phyloP scores from a whole-genome alignment of 2,888 invertebrate genomes.

The Morpho deidamia region DNA sequence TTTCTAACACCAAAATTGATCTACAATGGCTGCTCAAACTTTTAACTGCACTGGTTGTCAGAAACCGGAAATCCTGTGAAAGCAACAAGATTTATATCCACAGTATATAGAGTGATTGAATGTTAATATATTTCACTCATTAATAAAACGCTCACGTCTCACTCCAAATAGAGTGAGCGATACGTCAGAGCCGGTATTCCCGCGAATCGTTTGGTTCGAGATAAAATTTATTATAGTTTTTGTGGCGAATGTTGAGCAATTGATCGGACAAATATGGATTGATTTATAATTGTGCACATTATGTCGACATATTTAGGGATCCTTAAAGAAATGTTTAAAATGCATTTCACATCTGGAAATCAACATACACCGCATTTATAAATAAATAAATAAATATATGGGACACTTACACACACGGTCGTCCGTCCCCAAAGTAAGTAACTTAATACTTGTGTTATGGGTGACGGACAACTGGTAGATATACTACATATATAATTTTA shows the following conservation, averaged over 20 bases:
- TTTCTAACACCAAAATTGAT: too few relatives aligned
- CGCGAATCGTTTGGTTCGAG: conserved; percentile 1
- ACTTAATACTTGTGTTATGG: too few relatives aligned
- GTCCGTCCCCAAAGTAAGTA: too few relatives aligned
- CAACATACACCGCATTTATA: too few relatives aligned
- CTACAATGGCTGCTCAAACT: too few relatives aligned
- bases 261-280: conserved; percentile 10
- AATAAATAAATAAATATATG: too few relatives aligned
- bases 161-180: conserved; percentile 6
- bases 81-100: background rate
- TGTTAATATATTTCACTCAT: conserved; percentile 12
- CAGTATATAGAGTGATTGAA: conserved; percentile 4
- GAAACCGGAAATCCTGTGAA: conserved; percentile 1
- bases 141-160: conserved; percentile 14
- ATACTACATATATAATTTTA: too few relatives aligned
- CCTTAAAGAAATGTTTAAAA: background rate
- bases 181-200: background rate
- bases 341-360: too few relatives aligned
- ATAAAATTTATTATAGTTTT: conserved; percentile 13
- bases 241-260: conserved; percentile 7
- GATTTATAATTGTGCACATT: conserved; percentile 5
- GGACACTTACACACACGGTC: too few relatives aligned
- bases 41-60: too few relatives aligned
- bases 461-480: too few relatives aligned
- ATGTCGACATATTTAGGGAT: background rate